Evolutionary conservation across 2,113 vertebrate species (phyloP), one percentile per base, ranked within the genome.

Genomic region (Entomyzon cyanotis): DNA sequence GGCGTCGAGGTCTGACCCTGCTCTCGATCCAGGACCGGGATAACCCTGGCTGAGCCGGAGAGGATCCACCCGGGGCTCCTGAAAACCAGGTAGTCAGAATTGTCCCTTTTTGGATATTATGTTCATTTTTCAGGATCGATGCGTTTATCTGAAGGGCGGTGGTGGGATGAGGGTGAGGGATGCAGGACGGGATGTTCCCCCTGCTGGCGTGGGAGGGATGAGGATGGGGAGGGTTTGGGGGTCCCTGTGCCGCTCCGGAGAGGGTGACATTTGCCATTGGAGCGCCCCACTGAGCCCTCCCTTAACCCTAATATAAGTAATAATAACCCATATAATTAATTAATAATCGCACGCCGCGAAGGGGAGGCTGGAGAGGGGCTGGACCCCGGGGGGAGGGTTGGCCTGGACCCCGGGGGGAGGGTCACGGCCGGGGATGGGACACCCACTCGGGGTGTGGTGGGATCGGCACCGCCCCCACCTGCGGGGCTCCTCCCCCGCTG

Each of bases 111-210:
- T 7, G 2, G 7, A 15, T 37, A 16, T 5, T 31, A 17, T 19
- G 27, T 70, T 81, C 50, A 2, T 24, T 74, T 55, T 79, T 22
- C 15, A 7, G 33, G 55, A 13, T 60, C 15, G 3, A 25, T 15
- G 12, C 0, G 4, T 52, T 78, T 71, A 5, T 30, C 14, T 3
- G 2, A 17, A 20, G 21, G 11, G 4, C 1, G 1, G 5, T 4
- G 3, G 9, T 7, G 10, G 10, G 30, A 44, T 7, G 52, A 39
- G 52, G 8, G 4, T 37, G 68, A 28, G 23, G 52, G 60, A 39
- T 20, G 44, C 68, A 24, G 68, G 24, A 33, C 5, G 12, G 14
- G 41, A 7, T 13, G 12, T 50, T 44, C 30, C 33, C 37, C 49
- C 31, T 31, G 25, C 19, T 3, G 11, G 15, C 33, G 9, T 22